Base-by-base conservation (phyloP, 2,888 invertebrate species). In the Eretmocerus hayati region DNA sequence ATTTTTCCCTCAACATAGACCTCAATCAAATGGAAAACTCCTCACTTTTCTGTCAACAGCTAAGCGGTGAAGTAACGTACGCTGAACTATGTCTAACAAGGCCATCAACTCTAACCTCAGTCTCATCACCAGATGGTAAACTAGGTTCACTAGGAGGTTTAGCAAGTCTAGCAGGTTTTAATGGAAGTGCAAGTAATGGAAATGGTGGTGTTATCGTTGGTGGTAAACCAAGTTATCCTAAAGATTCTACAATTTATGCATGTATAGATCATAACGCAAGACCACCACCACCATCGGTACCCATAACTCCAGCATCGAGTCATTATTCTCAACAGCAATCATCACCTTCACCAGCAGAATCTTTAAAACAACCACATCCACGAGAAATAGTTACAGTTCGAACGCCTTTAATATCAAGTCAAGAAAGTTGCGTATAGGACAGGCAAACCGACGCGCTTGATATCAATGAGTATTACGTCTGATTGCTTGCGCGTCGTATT, bases 211-310 rank as follows among this genome's bases (percentile, higher is more conserved):
- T 39, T 31, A 30, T 49, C 56, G 67, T 64, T 73, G 62, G 77
- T 72, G 69, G 73, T 63, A 44, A 41, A 67, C 76, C 73, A 64
- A 69, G 75, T 72, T 62, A 77, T 72, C 71, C 77, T 54, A 81
- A 82, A 59, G 84, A 84, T 62, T 78, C 84, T 44, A 83, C 83
- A 61, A 81, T 84, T 65, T 84, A 85, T 71, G 84, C 85, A 52
- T 83, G 84, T 74, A 84, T 85, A 71, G 84, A 84, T 71, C 84
- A 84, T 65, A 78, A 75, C 59, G 77, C 80, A 57, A 74, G 77
- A 59, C 72, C 74, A 36, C 71, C 40, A 22, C 52, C 8, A 48
- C 53, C 21, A 52, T 58, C 31, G 59, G 45, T 48, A 43, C 55
- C 43, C 48, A 53, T 6, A 39, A 58, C 40, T 53, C 59, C 26